A percentile compares a stretch with the other conserved stretches of the same genome.
These are phyloP conservation scores for Drosophila paulistorum DNA, from an alignment of 1,140 invertebrate species.

Conservation along the genomic window DNA sequence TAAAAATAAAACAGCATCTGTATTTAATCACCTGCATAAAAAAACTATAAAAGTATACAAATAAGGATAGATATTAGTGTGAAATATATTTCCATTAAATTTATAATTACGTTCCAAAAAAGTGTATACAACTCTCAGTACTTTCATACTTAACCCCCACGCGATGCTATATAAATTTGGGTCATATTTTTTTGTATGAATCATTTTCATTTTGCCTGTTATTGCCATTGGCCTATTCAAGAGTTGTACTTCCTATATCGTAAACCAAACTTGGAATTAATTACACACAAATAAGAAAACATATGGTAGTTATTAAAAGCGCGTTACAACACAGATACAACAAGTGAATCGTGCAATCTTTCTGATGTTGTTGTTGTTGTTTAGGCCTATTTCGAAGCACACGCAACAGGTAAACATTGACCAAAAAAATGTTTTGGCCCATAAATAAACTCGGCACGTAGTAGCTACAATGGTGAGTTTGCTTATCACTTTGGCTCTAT, in stretches of 20 bases:
- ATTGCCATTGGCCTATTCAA: background rate
- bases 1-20: too few relatives aligned
- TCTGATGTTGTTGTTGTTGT: background rate
- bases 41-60: too few relatives aligned
- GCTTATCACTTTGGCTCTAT: conserved; percentile 60
- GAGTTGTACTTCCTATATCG: conserved; percentile 13
- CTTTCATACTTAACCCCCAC: too few relatives aligned
- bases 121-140: background rate
- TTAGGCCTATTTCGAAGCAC: conserved; percentile 36
- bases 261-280: background rate
- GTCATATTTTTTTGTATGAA: conserved; percentile 1
- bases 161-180: background rate
- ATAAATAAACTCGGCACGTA: conserved; percentile 57
- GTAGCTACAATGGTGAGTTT: background rate
- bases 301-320: conserved; percentile 57
- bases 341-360: conserved; percentile 32
- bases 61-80: too few relatives aligned
- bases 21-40: too few relatives aligned
- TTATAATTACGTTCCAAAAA: background rate
- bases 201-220: conserved; percentile 1
- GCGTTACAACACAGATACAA: conserved; percentile 44
- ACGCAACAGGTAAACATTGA: conserved; percentile 65
- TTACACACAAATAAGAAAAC: conserved; percentile 36
- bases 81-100: background rate
- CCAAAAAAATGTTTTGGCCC: conserved; percentile 49